Base-by-base conservation (phyloP, 2,888 invertebrate genomes). In the Hanleya hanleyi region DNA sequence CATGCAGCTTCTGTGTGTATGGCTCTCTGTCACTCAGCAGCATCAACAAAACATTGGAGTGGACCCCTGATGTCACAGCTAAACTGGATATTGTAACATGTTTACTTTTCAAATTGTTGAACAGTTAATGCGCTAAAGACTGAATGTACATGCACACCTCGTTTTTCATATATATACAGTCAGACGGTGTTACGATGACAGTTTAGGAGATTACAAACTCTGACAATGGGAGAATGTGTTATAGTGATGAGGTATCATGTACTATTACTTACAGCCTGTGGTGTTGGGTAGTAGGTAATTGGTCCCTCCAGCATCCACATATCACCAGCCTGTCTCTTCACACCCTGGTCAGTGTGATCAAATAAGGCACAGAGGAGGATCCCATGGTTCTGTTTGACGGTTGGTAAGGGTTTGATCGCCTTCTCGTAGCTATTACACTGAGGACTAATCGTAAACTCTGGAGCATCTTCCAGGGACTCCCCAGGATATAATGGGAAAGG, bases 401-500 rank as follows among this genome's bases (percentile, higher is more conserved):
- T 80, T 4, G 86, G 87, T 70, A 88, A 79, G 4, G 76, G 70
- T 36, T 80, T 80, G 18, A 88, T 75, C 6, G 86, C 86, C 18
- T 61, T 67, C 1, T 68, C 67, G 74, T 78, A 86, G 15, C 12
- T 33, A 49, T 80, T 76, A 6, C 51, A 33, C 4, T 51, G 32
- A 3, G 67, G 71, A 15, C 18, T 65, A 7, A 51, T 47, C 12
- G 72, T 76, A 77, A 80, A 86, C 0, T 75, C 62, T 33, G 79
- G 77, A 2, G 82, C 86, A n/a, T 76, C 80, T n/a, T 77, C 74
- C 29, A 89, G 75, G n/a, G 51, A 62, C 74, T 89, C 89, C 1
- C 89, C 89, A 22, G 89, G 89, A 75, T 86, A 89, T 15, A 89
- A 77, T 29, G 87, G 85, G 75, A 88, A 89, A 49, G 89, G 89